These are phyloP conservation scores for Cataglyphis rosenhaueri DNA, from an alignment of 2,888 invertebrate genomes.

Conservation along the genomic window DNA sequence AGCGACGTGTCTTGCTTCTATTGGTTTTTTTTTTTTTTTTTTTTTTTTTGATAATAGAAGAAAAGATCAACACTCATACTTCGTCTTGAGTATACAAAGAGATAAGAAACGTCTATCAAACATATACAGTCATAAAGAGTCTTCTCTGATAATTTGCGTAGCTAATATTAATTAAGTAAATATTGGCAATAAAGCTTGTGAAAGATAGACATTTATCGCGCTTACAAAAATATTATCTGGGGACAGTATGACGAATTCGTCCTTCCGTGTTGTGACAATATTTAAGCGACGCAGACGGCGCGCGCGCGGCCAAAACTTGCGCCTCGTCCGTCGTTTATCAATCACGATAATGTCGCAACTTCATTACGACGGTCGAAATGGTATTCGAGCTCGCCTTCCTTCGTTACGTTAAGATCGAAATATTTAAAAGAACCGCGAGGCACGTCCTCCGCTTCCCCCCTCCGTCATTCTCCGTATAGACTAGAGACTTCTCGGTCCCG, in stretches of 20 bases:
- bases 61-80: neutral
- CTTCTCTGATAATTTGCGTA: slow-evolving; percentile 5
- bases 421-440: slow-evolving; percentile 47
- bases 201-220: slow-evolving; percentile 6
- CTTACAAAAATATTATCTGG: slow-evolving; percentile 35
- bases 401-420: slow-evolving; percentile 28
- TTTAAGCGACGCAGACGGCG: slow-evolving; percentile 5
- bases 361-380: slow-evolving; percentile 36
- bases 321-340: slow-evolving; percentile 34
- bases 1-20: neutral
- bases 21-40: neutral
- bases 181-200: slow-evolving; percentile 11
- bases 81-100: neutral
- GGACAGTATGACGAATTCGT: slow-evolving; percentile 32
- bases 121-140: neutral
- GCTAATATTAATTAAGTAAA: slow-evolving; percentile 41
- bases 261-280: slow-evolving; percentile 29
- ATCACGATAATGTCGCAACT: slow-evolving; percentile 45
- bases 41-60: neutral
- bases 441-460: slow-evolving; percentile 1
- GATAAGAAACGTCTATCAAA: slow-evolving; percentile 10
- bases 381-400: slow-evolving; percentile 23
- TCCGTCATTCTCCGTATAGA: neutral
- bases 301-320: slow-evolving; percentile 12
- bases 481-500: neutral